Percentiles rank a stretch among this genome's conserved stretches.
Conservation (phyloP, 2,797 vertebrate genomes). For the Argyrosomus regius region DNA sequence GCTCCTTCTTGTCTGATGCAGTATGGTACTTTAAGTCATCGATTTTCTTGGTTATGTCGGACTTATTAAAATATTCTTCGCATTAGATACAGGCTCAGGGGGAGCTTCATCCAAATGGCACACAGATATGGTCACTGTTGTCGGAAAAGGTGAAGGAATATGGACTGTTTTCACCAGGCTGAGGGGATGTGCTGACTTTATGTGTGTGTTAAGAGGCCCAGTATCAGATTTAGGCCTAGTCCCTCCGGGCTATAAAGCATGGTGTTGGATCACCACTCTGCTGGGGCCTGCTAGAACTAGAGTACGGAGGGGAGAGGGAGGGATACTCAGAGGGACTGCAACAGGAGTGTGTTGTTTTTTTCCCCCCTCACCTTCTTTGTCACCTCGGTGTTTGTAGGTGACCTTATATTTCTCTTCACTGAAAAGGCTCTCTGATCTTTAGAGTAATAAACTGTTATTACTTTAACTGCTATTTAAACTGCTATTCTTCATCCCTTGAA, state of each 20-base stretch:
- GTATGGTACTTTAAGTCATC: background rate
- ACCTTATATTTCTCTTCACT: slow-evolving; percentile 2
- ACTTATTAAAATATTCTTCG: slow-evolving; percentile 27
- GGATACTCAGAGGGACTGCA: slow-evolving; percentile 8
- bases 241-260: slow-evolving; percentile 61
- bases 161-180: slow-evolving; percentile 32
- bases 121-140: slow-evolving; percentile 10
- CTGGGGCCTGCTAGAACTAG: slow-evolving; percentile 33
- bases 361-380: background rate
- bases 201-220: slow-evolving; percentile 61
- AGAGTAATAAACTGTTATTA: too few species aligned
- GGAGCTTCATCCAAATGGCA: slow-evolving; percentile 22
- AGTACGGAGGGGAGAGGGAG: background rate
- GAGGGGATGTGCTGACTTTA: slow-evolving; percentile 63
- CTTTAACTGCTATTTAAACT: too few species aligned
- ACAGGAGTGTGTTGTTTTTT: slow-evolving; percentile 21
- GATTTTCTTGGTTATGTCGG: background rate
- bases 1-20: background rate
- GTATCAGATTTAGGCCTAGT: slow-evolving; percentile 58
- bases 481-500: background rate
- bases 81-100: slow-evolving; percentile 2
- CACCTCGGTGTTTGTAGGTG: background rate
- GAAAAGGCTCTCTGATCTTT: slow-evolving; percentile 1
- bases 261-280: slow-evolving; percentile 57
- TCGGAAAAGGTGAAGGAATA: slow-evolving; percentile 44